Percentiles rank a stretch among this genome's conserved stretches.
phyloP scores from a whole-genome alignment of 2,113 vertebrate species.

The Pluvianellus socialis region DNA sequence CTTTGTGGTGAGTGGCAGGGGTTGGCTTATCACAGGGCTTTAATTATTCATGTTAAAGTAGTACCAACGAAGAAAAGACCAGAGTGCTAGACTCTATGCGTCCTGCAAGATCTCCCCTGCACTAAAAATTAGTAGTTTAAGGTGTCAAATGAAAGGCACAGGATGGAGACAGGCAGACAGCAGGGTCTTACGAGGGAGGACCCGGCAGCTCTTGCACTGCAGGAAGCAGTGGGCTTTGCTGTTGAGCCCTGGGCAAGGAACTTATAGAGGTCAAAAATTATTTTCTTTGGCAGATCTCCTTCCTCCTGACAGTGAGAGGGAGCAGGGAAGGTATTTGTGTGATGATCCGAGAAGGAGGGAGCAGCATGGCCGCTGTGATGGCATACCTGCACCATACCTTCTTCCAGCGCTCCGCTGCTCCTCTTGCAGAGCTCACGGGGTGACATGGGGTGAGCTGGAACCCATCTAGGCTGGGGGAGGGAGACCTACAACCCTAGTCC shows the following conservation, averaged over 20 bases:
- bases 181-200: not conserved
- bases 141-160: not conserved
- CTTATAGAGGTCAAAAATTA: rapidly evolving
- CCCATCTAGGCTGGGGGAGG: not conserved
- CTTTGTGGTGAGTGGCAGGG: not conserved
- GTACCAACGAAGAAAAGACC: not conserved
- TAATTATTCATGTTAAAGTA: not conserved
- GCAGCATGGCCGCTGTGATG: too few species aligned
- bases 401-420: not conserved
- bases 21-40: not conserved
- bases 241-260: not conserved
- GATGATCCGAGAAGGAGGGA: not conserved
- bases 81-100: not conserved
- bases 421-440: not conserved
- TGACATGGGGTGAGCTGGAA: not conserved
- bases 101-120: not conserved
- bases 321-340: not conserved
- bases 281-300: not conserved
- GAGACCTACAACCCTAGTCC: not conserved
- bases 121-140: not conserved
- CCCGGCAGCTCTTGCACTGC: not conserved
- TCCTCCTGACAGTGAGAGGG: not conserved
- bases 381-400: too few species aligned
- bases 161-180: not conserved
- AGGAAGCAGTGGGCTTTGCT: not conserved